Percentiles rank a stretch among this genome's conserved stretches.
Evolutionary conservation across 2,797 vertebrate species (phyloP).

Genomic region (Paratrypauchen microcephalus): DNA sequence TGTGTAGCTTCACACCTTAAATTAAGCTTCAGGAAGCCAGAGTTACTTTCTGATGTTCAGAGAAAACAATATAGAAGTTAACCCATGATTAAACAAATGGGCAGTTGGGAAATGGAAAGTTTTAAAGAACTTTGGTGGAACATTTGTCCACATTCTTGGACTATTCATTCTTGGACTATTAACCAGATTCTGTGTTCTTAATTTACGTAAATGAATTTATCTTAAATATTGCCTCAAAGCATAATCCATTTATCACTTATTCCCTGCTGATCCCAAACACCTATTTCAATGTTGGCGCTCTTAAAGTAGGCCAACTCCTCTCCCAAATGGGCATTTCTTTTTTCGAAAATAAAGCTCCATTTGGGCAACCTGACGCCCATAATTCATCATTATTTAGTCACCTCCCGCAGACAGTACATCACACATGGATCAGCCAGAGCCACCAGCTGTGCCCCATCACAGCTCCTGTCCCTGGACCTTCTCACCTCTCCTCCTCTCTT

Average conservation of each 20-base stretch:
- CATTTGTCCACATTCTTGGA: slow-evolving; percentile 20
- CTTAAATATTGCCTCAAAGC: slow-evolving; percentile 52
- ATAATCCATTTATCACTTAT: slow-evolving; percentile 74
- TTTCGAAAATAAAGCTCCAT: slow-evolving; percentile 59
- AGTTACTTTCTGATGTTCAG: too few species aligned
- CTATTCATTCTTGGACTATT: slow-evolving; percentile 35
- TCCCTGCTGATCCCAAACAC: slow-evolving; percentile 70
- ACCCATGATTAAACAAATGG: background rate
- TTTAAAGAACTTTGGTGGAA: background rate
- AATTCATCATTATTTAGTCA: slow-evolving; percentile 77
- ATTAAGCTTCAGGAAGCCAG: too few species aligned
- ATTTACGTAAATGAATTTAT: slow-evolving; percentile 58
- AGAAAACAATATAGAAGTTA: background rate
- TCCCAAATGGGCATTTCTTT: slow-evolving; percentile 58
- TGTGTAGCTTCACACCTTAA: too few species aligned
- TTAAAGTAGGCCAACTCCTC: slow-evolving; percentile 70
- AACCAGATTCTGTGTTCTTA: slow-evolving; percentile 39
- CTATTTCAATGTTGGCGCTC: slow-evolving; percentile 52
- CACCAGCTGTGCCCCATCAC: slow-evolving; percentile 60
- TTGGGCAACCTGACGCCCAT: slow-evolving; percentile 65
- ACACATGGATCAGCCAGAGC: slow-evolving; percentile 55
- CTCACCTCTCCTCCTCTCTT: slow-evolving; percentile 30
- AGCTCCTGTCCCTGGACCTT: slow-evolving; percentile 21
- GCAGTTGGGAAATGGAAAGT: background rate
- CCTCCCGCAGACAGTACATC: slow-evolving; percentile 56